A percentile compares a stretch with the other conserved stretches of the same genome.
Evolutionary conservation across 2,113 vertebrate species (phyloP).

Genomic region (Leucopsar rothschildi): DNA sequence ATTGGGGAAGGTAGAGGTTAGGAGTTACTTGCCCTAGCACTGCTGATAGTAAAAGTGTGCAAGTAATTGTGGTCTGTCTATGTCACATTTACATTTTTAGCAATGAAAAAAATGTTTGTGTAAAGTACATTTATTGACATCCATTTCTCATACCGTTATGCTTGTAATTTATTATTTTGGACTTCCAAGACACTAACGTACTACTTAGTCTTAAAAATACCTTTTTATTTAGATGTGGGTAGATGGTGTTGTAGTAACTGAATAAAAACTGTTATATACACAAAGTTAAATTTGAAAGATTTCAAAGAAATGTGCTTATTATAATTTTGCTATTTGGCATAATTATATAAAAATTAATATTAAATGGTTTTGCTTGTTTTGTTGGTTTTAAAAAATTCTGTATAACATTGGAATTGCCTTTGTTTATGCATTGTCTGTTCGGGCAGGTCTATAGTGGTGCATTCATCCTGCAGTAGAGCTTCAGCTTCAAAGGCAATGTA

Average conservation of each 20-base stretch:
- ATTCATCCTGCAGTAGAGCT: background rate
- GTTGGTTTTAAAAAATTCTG: background rate
- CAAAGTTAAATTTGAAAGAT: background rate
- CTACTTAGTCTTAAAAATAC: background rate
- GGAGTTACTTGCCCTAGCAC: background rate
- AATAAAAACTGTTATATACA: background rate
- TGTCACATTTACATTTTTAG: background rate
- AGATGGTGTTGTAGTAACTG: background rate
- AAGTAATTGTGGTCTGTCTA: background rate
- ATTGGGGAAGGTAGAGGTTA: background rate
- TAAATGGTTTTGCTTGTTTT: background rate
- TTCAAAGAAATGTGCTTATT: background rate
- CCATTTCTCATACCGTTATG: background rate
- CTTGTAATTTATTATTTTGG: background rate
- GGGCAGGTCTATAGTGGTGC: background rate
- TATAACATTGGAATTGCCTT: background rate
- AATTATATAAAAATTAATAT: background rate
- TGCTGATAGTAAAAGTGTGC: background rate
- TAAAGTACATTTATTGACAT: background rate
- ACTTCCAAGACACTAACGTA: background rate
- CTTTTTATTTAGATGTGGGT: background rate
- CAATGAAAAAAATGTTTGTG: background rate
- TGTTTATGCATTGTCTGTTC: background rate
- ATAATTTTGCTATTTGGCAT: background rate
- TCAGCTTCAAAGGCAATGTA: constrained; percentile 23